phyloP scores from a whole-genome alignment of 1,140 invertebrate genomes.

The Mizuhopecten yessoensis region DNA sequence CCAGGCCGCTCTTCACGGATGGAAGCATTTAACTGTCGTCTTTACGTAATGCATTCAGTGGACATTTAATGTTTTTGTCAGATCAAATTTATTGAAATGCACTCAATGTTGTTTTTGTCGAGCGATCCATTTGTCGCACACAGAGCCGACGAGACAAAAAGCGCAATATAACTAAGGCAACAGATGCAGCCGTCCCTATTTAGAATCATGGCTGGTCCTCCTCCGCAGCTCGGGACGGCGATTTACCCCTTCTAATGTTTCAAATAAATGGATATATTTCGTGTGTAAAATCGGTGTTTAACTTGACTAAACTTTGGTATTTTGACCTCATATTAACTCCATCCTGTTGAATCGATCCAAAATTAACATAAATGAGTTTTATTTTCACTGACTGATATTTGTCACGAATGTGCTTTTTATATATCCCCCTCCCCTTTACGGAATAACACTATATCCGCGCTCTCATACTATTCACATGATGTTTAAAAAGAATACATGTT shows the following conservation, averaged over 20 bases:
- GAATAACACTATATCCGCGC: no score
- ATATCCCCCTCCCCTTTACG: background rate
- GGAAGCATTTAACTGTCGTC: background rate
- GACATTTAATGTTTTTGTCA: slow-evolving; percentile 39
- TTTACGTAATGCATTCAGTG: slow-evolving; percentile 19
- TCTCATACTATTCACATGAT: no score
- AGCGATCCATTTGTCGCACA: slow-evolving; percentile 23
- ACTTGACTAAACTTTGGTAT: slow-evolving; percentile 39
- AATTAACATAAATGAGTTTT: slow-evolving; percentile 24
- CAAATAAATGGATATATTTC: slow-evolving; percentile 34
- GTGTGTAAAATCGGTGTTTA: slow-evolving; percentile 23
- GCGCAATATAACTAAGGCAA: background rate
- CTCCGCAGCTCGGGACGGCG: background rate
- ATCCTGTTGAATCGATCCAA: slow-evolving; percentile 33
- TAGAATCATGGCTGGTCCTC: background rate
- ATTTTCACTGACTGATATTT: slow-evolving; percentile 31
- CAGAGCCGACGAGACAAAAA: slow-evolving; percentile 13
- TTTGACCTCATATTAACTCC: slow-evolving; percentile 13
- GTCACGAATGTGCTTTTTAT: background rate
- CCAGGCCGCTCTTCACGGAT: background rate
- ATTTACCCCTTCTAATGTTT: slow-evolving; percentile 8
- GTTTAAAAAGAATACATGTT: no score
- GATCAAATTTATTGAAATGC: slow-evolving; percentile 39
- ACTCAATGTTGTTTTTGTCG: slow-evolving; percentile 30
- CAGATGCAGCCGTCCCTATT: background rate